Percentiles rank a stretch among this genome's conserved stretches.
Conservation (phyloP, 2,113 vertebrate genomes). For the Bos taurus region ARS-UCD2.0 NC_037333.1:53834001-53834500, state of each 20-base stretch:
- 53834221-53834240: neutral
- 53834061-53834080: neutral
- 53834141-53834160: fast-evolving
- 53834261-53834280: neutral
- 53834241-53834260: neutral
- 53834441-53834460: neutral
- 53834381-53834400: neutral
- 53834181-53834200: neutral
- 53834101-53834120: neutral
- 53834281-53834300: neutral
- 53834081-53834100: neutral
- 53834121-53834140: neutral
- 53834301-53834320: neutral
- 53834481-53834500: neutral
- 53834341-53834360: neutral
- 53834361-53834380: neutral
- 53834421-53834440: neutral
- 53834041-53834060: neutral
- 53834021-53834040: neutral
- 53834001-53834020: neutral
- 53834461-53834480: neutral
- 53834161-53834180: neutral
- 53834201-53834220: neutral
- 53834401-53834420: neutral
- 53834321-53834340: neutral